Evolutionary conservation across 2,888 invertebrate genomes (phyloP).

Genomic region (Apocheima hispidaria): DNA sequence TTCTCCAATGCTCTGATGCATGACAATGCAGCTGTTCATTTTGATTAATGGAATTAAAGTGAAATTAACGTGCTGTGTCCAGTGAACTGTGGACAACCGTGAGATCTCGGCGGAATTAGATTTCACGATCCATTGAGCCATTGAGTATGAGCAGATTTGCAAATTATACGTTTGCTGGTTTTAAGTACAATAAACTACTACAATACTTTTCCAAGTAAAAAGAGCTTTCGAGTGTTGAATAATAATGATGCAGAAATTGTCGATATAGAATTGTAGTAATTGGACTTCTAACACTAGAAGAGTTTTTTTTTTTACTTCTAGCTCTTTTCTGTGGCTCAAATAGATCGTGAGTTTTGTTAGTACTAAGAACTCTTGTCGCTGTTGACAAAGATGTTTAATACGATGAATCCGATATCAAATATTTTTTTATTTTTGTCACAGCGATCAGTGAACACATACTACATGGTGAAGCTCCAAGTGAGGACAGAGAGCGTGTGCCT

Average conservation of each 20-base stretch:
- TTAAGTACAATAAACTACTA: constrained; percentile 5
- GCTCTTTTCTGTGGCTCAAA: too few relatives aligned
- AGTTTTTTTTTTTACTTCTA: too few relatives aligned
- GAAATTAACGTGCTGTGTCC: constrained; percentile 43
- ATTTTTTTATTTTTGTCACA: constrained; percentile 36
- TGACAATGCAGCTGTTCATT: constrained; percentile 41
- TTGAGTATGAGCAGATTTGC: constrained; percentile 35
- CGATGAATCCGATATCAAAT: background rate
- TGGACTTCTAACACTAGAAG: too few relatives aligned
- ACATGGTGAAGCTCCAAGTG: constrained; percentile 97
- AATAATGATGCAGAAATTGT: too few relatives aligned
- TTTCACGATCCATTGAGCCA: constrained; percentile 40
- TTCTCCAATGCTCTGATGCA: constrained; percentile 28
- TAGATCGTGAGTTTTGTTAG: too few relatives aligned
- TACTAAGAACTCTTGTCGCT: too few relatives aligned
- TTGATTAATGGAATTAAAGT: constrained; percentile 50
- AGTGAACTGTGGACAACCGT: constrained; percentile 40
- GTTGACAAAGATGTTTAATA: background rate
- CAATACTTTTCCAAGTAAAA: too few relatives aligned
- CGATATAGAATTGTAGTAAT: too few relatives aligned
- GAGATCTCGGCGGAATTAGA: constrained; percentile 43
- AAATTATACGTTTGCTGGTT: constrained; percentile 20
- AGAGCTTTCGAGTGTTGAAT: too few relatives aligned
- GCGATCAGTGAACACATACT: constrained; percentile 94
- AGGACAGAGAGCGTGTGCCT: constrained; percentile 96